A percentile compares a stretch with the other conserved stretches of the same genome.
phyloP scores from a whole-genome alignment of 2,113 vertebrate species.

The Cyprinus carpio region DNA sequence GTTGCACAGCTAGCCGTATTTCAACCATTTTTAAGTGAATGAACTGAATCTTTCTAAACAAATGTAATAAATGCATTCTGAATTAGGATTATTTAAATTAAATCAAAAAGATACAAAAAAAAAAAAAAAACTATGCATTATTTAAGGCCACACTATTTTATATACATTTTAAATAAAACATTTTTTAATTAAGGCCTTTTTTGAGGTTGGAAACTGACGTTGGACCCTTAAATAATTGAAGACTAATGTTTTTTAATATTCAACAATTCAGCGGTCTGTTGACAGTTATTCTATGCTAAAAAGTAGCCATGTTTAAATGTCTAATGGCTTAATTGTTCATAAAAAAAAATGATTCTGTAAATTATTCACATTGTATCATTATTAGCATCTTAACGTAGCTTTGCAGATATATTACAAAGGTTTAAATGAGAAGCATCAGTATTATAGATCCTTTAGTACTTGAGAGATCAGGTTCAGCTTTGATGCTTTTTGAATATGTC shows the following conservation, averaged over 20 bases:
- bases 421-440: background rate
- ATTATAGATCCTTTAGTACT: conserved; percentile 29
- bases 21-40: background rate
- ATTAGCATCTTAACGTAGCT: conserved; percentile 6
- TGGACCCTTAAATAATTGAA: background rate
- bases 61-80: background rate
- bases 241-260: background rate
- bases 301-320: background rate
- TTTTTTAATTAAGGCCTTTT: background rate
- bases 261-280: background rate
- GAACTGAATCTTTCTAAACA: background rate
- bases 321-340: background rate
- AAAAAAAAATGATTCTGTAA: background rate
- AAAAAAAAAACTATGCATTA: background rate
- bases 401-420: background rate
- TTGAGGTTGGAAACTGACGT: background rate
- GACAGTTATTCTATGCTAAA: background rate
- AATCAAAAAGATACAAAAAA: background rate
- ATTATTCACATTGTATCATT: background rate
- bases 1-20: background rate
- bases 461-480: background rate
- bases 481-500: background rate
- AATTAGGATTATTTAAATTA: background rate
- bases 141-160: background rate
- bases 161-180: background rate